Evolutionary conservation across 2,888 invertebrate species (phyloP), one percentile per base, ranked within the genome.

Genomic region (Eristalis tenax): DNA sequence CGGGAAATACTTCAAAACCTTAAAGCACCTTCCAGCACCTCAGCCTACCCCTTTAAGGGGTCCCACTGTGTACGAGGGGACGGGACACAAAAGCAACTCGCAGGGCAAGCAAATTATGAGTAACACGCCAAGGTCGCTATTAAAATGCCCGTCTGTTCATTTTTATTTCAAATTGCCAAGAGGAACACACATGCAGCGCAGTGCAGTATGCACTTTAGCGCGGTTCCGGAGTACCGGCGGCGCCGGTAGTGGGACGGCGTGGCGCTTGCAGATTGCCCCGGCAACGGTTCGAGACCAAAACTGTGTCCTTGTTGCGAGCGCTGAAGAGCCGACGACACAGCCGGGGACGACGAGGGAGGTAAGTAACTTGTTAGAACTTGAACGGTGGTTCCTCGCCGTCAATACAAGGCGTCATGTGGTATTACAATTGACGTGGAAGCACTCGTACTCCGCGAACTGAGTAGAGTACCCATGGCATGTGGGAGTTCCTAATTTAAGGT

Each of bases 61-160:
- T 1, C 43, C n/a, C 1, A 10, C 35, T 0, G 10, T 11, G 4
- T 4, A 6, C 50, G n/a, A 66, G 71, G 70, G 38, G 71, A 71
- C 83, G 79, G 83, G 79, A 83, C 75, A 79, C 75, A 79, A 75
- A 66, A 83, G 73, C 28, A 57, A 40, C 56, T 5, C 68, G 5
- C 64, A 22, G 28, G 56, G n/a, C 15, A n/a, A 28, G 28, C n/a
- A 69, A 73, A 74, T 69, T 59, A 75, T 77, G 78, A 74, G 70
- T 66, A 68, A 57, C 71, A 87, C 79, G 86, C 73, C 87, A 87
- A 87, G 87, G 87, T 83, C 87, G 23, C 64, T 74, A 75, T 68
- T 83, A 71, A 75, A 86, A 86, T 82, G 82, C 82, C 86, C 80
- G 76, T 63, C 76, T 76, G 71, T 69, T 80, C 83, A 68, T 83